These are phyloP conservation scores for Strongylocentrotus purpuratus DNA, from an alignment of 35 echinoderm and acorn worm genomes.

Conservation along the genomic window DNA sequence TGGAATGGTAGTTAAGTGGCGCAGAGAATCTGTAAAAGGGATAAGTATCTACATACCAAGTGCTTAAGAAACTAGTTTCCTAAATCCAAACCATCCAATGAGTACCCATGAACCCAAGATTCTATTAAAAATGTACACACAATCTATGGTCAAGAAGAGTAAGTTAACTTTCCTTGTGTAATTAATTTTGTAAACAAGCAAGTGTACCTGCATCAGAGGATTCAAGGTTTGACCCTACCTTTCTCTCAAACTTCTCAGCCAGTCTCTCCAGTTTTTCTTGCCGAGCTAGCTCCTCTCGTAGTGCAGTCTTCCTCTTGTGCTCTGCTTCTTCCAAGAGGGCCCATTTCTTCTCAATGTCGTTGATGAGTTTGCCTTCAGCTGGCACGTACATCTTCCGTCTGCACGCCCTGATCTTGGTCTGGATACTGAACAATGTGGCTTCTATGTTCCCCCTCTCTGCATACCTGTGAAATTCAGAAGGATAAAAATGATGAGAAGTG, in stretches of 20 bases:
- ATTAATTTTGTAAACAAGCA: too few species aligned
- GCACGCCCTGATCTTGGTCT: conserved; percentile 71
- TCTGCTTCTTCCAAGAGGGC: conserved; percentile 78
- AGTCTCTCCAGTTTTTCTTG: conserved; percentile 94
- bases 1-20: too few species aligned
- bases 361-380: conserved; percentile 74
- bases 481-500: neutral
- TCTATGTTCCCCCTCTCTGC: conserved; percentile 89
- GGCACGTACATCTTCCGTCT: conserved; percentile 72
- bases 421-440: conserved; percentile 81
- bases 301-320: conserved; percentile 85
- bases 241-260: conserved; percentile 90
- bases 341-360: conserved; percentile 89
- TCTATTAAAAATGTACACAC: too few species aligned
- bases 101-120: too few species aligned
- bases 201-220: neutral
- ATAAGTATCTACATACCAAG: too few species aligned
- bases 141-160: too few species aligned
- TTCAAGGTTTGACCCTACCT: conserved; percentile 44
- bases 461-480: conserved; percentile 65
- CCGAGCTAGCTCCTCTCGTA: conserved; percentile 81
- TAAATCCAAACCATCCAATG: too few species aligned
- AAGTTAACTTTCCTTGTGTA: too few species aligned
- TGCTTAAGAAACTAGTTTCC: too few species aligned
- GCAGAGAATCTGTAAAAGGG: too few species aligned